phyloP scores from a whole-genome alignment of 2,797 vertebrate species.

The Loriculus beryllinus region DNA sequence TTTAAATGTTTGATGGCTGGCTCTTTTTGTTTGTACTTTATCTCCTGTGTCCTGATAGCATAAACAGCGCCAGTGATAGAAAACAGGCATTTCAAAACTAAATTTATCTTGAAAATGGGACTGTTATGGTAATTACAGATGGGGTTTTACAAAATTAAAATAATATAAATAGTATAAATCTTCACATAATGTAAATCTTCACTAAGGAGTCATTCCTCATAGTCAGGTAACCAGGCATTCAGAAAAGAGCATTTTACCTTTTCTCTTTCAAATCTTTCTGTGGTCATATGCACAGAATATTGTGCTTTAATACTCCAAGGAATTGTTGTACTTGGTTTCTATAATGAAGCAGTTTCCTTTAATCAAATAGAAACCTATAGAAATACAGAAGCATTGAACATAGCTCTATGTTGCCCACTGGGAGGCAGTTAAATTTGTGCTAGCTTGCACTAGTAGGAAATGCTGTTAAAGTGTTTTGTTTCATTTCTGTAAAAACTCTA shows the following conservation, averaged over 20 bases:
- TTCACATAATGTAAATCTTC: background rate
- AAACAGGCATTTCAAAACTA: background rate
- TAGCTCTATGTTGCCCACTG: slow-evolving; percentile 73
- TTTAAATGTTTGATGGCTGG: background rate
- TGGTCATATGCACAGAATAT: background rate
- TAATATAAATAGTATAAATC: no score
- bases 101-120: background rate
- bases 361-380: slow-evolving; percentile 71
- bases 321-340: slow-evolving; percentile 55
- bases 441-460: slow-evolving; percentile 74
- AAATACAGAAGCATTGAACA: slow-evolving; percentile 72
- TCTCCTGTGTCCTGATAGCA: background rate
- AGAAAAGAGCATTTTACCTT: background rate
- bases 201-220: background rate
- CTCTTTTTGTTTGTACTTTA: background rate
- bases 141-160: background rate
- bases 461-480: slow-evolving; percentile 75
- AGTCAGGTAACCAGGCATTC: background rate
- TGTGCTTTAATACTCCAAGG: slow-evolving; percentile 29
- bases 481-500: background rate
- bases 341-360: slow-evolving; percentile 66
- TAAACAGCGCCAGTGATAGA: background rate
- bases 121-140: background rate
- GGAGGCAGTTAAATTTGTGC: slow-evolving; percentile 79
- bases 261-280: background rate